Evolutionary conservation across 2,888 invertebrate genomes (phyloP).

Genomic region (Callinectes sapidus): DNA sequence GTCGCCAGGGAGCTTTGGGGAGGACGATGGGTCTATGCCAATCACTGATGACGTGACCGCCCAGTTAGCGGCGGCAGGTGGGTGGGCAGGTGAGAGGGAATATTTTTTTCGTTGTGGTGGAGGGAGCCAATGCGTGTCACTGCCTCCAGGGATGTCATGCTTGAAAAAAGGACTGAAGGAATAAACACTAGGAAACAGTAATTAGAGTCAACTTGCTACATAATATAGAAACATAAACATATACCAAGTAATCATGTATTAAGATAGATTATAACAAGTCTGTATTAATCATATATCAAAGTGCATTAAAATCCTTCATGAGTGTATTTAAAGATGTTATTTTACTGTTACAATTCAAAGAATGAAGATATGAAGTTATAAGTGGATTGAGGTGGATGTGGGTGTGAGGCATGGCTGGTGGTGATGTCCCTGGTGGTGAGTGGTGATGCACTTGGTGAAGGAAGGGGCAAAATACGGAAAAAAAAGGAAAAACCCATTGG

Average conservation of each 20-base stretch:
- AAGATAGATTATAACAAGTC: not conserved
- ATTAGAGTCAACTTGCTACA: not conserved
- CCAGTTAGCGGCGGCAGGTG: conserved; percentile 96
- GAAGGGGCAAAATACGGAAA: conserved; percentile 20
- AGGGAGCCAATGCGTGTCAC: conserved; percentile 60
- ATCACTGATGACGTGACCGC: conserved; percentile 96
- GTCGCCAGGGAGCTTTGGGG: conserved; percentile 78
- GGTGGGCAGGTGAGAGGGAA: conserved; percentile 74
- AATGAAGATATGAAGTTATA: not conserved
- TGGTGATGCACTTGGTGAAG: not conserved
- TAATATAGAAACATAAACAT: not conserved
- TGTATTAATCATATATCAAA: not conserved
- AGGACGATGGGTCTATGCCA: conserved; percentile 84
- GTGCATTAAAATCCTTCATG: not conserved
- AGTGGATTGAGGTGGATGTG: conserved; percentile 9
- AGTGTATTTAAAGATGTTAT: not conserved
- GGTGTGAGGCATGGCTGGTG: not conserved
- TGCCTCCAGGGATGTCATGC: not conserved
- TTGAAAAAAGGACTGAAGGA: not conserved
- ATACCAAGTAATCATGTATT: too few relatives aligned
- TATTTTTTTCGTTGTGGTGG: conserved; percentile 56
- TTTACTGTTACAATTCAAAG: not conserved
- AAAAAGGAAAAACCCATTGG: not conserved
- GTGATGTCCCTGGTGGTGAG: not conserved
- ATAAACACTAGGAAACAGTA: too few relatives aligned